These are phyloP conservation scores for Pantherophis alleghaniensis DNA, from an alignment of 2,797 vertebrate genomes.

Conservation along the genomic window DNA sequence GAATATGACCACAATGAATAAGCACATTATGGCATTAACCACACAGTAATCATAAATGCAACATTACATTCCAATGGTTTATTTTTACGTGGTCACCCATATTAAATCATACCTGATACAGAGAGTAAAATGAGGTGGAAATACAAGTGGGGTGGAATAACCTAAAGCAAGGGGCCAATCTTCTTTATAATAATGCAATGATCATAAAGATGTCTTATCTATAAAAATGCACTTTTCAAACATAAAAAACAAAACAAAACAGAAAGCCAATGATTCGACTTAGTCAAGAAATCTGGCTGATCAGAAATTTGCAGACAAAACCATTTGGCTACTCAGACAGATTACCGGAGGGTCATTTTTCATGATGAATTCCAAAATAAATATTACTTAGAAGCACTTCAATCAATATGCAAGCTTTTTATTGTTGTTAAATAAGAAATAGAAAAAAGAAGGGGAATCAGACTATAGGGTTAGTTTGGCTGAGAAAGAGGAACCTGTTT, in stretches of 20 bases:
- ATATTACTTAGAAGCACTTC: neutral
- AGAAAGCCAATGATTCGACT: conserved; percentile 24
- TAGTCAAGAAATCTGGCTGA: conserved; percentile 14
- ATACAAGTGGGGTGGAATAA: neutral
- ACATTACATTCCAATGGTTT: conserved; percentile 5
- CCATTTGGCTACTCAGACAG: neutral
- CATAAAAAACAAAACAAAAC: neutral
- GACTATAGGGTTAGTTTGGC: too few relatives aligned
- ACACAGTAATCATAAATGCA: conserved; percentile 22
- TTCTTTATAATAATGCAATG: conserved; percentile 39
- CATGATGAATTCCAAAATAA: neutral
- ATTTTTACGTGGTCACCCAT: conserved; percentile 14
- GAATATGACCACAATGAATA: neutral
- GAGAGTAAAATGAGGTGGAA: conserved; percentile 27
- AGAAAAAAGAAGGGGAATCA: neutral
- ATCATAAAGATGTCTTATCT: conserved; percentile 33
- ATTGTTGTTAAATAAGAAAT: neutral
- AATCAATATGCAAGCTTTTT: neutral
- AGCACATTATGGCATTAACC: conserved; percentile 35
- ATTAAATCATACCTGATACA: conserved; percentile 21
- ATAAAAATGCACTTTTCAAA: conserved; percentile 31
- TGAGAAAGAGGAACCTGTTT: neutral
- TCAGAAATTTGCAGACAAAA: conserved; percentile 25
- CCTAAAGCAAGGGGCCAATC: neutral
- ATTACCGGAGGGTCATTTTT: neutral